Evolutionary conservation across 1,140 invertebrate species (phyloP).

Genomic region (Eriocheir sinensis): DNA sequence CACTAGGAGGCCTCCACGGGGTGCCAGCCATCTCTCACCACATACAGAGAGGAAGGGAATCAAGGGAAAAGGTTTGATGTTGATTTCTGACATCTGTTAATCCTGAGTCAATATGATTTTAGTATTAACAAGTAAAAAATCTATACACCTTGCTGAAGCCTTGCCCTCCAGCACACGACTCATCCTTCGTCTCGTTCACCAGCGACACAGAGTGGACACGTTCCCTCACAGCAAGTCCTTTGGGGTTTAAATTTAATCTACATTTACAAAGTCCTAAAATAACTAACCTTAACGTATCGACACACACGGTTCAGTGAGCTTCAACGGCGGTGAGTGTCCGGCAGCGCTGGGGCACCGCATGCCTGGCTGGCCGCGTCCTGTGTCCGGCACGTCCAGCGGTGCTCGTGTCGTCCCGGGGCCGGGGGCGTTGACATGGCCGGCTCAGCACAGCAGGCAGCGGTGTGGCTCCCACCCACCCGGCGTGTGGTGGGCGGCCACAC

Average conservation of each 20-base stretch:
- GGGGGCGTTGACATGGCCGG: background rate
- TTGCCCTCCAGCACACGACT: background rate
- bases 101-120: constrained; percentile 16
- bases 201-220: background rate
- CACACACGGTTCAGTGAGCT: background rate
- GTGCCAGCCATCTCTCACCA: constrained; percentile 1
- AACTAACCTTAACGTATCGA: background rate
- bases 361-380: background rate
- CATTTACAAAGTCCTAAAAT: background rate
- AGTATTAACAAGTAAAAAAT: background rate
- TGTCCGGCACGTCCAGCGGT: background rate
- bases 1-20: background rate
- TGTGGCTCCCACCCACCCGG: background rate
- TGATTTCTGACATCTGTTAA: background rate
- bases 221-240: too few relatives aligned
- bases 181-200: background rate
- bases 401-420: background rate
- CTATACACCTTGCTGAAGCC: background rate
- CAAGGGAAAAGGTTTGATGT: background rate
- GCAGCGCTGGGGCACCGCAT: background rate
- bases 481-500: background rate
- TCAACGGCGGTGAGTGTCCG: too few relatives aligned
- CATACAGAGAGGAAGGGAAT: background rate
- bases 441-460: too few relatives aligned
- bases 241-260: background rate